phyloP scores from a whole-genome alignment of 2,888 invertebrate species.

The Octonoba sinensis region DNA sequence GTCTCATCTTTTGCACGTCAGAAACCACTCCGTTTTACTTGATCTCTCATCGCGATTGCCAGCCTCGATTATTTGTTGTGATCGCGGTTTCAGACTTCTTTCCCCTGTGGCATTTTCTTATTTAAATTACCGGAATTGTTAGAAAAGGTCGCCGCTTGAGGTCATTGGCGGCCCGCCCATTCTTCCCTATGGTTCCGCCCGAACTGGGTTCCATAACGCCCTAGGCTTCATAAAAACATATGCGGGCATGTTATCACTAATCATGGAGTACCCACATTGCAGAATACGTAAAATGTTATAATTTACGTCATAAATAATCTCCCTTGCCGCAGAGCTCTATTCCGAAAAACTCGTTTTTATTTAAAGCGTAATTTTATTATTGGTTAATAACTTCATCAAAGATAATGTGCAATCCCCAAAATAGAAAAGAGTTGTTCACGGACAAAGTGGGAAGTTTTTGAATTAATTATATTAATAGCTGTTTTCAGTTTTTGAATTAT shows the following conservation, averaged over 20 bases:
- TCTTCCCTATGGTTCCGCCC: slow-evolving; percentile 55
- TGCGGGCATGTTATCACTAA: slow-evolving; percentile 40
- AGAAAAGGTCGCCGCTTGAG: slow-evolving; percentile 36
- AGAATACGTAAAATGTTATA: too few species aligned
- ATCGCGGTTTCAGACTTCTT: not conserved
- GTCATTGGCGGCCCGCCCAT: slow-evolving; percentile 52
- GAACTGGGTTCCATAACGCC: slow-evolving; percentile 53
- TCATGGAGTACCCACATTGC: slow-evolving; percentile 22
- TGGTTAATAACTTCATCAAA: too few species aligned
- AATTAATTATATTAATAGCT: too few species aligned
- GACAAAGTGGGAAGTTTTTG: too few species aligned
- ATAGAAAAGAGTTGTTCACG: too few species aligned
- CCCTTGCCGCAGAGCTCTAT: too few species aligned
- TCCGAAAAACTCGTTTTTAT: too few species aligned
- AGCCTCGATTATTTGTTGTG: slow-evolving; percentile 14
- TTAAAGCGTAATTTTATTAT: too few species aligned
- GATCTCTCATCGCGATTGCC: slow-evolving; percentile 24
- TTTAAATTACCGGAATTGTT: slow-evolving; percentile 39
- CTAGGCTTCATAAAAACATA: slow-evolving; percentile 35
- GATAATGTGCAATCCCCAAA: too few species aligned
- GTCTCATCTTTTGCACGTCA: slow-evolving; percentile 29
- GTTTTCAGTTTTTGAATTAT: too few species aligned
- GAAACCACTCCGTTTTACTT: slow-evolving; percentile 4
- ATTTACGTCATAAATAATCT: too few species aligned
- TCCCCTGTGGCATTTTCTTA: slow-evolving; percentile 15